A percentile compares a stretch with the other conserved stretches of the same genome.
Evolutionary conservation across 2,888 invertebrate species (phyloP).

Genomic region (Limenitis camilla): DNA sequence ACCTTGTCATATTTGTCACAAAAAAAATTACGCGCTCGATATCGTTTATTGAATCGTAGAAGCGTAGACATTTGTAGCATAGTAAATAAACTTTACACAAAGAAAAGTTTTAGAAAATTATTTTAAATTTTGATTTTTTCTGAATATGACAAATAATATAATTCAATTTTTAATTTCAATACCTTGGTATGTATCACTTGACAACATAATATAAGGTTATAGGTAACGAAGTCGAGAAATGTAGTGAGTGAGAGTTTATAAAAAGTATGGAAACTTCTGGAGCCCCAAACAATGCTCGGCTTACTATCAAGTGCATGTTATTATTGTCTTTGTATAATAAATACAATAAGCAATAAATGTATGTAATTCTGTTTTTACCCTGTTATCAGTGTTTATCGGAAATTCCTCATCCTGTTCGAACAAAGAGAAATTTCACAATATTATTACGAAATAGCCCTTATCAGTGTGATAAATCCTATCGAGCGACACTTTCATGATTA

Average conservation of each 20-base stretch:
- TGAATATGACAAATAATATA: too few relatives aligned
- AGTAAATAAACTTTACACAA: too few relatives aligned
- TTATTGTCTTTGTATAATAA: neutral
- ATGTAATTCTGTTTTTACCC: slow-evolving; percentile 13
- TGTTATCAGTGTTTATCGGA: slow-evolving; percentile 28
- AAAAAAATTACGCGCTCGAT: too few relatives aligned
- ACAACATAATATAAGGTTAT: too few relatives aligned
- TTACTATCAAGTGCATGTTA: neutral
- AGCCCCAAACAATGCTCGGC: neutral
- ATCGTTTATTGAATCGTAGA: too few relatives aligned
- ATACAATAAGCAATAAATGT: neutral
- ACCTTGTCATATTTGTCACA: too few relatives aligned
- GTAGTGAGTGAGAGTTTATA: neutral
- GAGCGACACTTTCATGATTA: slow-evolving; percentile 7
- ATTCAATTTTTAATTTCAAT: too few relatives aligned
- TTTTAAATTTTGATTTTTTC: too few relatives aligned
- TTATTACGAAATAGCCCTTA: slow-evolving; percentile 25
- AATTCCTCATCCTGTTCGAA: slow-evolving; percentile 28
- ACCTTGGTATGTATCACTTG: too few relatives aligned
- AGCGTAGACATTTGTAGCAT: too few relatives aligned
- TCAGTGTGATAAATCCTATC: slow-evolving; percentile 18
- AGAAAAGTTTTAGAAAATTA: too few relatives aligned
- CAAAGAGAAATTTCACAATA: slow-evolving; percentile 26
- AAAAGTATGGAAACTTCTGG: neutral
- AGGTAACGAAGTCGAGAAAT: too few relatives aligned